Conservation (phyloP, 1,140 invertebrate genomes). For the Eufriesea mexicana region DNA sequence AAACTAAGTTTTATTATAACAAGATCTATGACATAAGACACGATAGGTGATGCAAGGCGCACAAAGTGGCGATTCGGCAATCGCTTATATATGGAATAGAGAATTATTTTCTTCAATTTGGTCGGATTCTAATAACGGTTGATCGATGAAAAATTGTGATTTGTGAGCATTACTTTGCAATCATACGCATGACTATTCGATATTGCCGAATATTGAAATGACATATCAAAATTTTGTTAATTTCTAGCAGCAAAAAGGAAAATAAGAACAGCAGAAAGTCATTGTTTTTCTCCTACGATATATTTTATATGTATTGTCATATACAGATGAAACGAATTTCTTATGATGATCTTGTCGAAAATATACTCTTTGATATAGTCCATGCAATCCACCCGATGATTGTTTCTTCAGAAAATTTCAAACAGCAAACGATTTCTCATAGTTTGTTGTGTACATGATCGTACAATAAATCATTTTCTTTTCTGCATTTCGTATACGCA, state of each 20-base stretch:
- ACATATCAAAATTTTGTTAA: background rate
- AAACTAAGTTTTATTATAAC: background rate
- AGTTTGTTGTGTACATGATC: background rate
- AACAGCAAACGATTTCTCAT: background rate
- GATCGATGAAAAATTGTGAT: background rate
- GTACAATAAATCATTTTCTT: slow-evolving; percentile 4
- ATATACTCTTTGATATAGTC: slow-evolving; percentile 51
- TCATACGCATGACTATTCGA: background rate
- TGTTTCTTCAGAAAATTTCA: slow-evolving; percentile 7
- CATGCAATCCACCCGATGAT: slow-evolving; percentile 63
- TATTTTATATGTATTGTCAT: slow-evolving; percentile 31
- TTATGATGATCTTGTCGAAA: slow-evolving; percentile 32
- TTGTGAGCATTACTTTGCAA: background rate
- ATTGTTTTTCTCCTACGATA: background rate
- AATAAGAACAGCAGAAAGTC: background rate
- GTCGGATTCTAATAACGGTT: background rate
- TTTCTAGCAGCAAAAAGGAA: background rate
- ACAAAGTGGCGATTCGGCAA: background rate
- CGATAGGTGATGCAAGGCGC: background rate
- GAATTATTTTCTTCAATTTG: background rate
- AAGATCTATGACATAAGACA: background rate
- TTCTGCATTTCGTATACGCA: slow-evolving; percentile 28
- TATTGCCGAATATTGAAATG: background rate
- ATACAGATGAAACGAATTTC: slow-evolving; percentile 21
- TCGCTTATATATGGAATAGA: background rate